Percentiles rank a stretch among this genome's conserved stretches.
Evolutionary conservation across 2,113 vertebrate species (phyloP).

Genomic region (Rhipidura dahli): DNA sequence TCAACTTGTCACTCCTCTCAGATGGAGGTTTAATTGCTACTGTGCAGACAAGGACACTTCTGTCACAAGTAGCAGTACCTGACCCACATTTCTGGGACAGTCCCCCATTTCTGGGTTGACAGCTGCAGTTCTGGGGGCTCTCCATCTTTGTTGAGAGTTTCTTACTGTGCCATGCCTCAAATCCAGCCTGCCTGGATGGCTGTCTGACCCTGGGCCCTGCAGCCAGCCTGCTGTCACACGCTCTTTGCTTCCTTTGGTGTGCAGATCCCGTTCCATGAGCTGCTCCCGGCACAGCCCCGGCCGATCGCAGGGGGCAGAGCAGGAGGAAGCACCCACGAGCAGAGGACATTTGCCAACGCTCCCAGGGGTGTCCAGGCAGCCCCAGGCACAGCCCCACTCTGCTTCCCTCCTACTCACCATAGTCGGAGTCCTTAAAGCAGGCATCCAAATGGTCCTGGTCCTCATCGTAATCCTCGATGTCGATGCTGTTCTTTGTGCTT

Average conservation of each 20-base stretch:
- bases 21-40: background rate
- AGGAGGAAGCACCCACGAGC: fast-evolving
- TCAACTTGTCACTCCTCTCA: background rate
- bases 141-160: background rate
- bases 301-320: fast-evolving
- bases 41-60: background rate
- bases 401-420: constrained; percentile 72
- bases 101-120: background rate
- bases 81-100: background rate
- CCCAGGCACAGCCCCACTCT: background rate
- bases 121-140: background rate
- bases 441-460: constrained; percentile 97
- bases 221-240: background rate
- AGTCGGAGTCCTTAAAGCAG: constrained; percentile 98
- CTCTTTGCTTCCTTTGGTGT: background rate
- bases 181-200: background rate
- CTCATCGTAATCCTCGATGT: constrained; percentile 88
- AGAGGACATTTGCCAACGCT: background rate
- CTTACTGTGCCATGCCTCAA: background rate
- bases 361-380: background rate
- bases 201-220: background rate
- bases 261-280: background rate
- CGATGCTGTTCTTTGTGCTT: constrained; percentile 85
- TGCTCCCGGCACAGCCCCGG: background rate
- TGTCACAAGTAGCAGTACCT: background rate